Conservation (phyloP, 92 coral and sea anemone species). For the Phenganax marumi region DNA sequence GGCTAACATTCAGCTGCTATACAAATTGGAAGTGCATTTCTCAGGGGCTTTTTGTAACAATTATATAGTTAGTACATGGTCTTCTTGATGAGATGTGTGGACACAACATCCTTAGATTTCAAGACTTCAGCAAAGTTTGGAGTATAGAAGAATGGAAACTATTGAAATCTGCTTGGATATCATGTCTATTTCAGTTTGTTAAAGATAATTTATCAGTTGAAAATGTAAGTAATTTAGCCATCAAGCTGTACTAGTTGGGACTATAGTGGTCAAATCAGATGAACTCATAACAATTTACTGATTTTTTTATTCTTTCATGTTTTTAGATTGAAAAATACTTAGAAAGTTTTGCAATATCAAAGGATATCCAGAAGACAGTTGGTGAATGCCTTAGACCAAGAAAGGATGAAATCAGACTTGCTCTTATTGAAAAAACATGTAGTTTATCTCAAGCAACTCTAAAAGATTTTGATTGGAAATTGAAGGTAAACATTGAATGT, state of each 20-base stretch:
- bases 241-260: too few relatives aligned
- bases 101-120: conserved; percentile 68
- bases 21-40: not conserved
- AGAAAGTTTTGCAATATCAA: conserved; percentile 61
- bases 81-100: conserved; percentile 71
- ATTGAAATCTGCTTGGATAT: conserved; percentile 46
- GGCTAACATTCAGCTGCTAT: not conserved
- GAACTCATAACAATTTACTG: too few relatives aligned
- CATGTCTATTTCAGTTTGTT: conserved; percentile 22
- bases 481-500: conserved; percentile 62
- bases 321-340: conserved; percentile 69
- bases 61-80: conserved; percentile 71
- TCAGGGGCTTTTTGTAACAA: not conserved
- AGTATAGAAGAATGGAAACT: conserved; percentile 78
- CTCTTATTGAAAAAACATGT: conserved; percentile 70
- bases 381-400: conserved; percentile 77
- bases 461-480: conserved; percentile 98
- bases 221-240: conserved; percentile 16
- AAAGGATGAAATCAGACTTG: conserved; percentile 73
- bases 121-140: conserved; percentile 76
- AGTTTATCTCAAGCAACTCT: conserved; percentile 73
- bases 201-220: conserved; percentile 26
- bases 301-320: not conserved
- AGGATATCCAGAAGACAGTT: conserved; percentile 73
- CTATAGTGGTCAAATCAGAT: too few relatives aligned